Conservation (phyloP, 2,113 vertebrate species). For the Nycticryphes semicollaris region DNA sequence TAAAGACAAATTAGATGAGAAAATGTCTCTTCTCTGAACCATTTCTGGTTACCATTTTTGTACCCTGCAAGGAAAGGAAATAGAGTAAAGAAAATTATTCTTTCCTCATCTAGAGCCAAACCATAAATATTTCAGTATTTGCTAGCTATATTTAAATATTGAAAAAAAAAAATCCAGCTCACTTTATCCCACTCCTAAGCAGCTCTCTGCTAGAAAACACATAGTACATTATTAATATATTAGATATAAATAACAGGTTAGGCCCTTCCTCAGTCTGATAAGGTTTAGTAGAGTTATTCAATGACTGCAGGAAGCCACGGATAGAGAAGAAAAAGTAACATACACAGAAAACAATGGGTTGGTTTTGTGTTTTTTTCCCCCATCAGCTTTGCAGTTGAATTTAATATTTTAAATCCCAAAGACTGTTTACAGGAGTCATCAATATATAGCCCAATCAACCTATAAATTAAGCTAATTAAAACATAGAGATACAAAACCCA, state of each 20-base stretch:
- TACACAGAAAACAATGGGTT: background rate
- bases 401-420: background rate
- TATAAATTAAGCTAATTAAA: background rate
- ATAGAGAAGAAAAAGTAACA: background rate
- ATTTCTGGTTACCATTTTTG: conserved; percentile 2
- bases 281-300: background rate
- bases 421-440: background rate
- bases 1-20: background rate
- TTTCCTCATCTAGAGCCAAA: background rate
- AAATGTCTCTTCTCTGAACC: background rate
- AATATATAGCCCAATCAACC: background rate
- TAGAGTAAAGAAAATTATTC: background rate
- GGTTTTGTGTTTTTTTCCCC: background rate
- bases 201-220: background rate
- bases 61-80: conserved; percentile 14
- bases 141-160: conserved; percentile 10
- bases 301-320: background rate
- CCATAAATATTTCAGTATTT: conserved; percentile 31
- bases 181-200: background rate
- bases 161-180: background rate
- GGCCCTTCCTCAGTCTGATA: background rate
- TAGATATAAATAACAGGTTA: background rate
- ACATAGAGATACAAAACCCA: background rate
- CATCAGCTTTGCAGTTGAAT: background rate
- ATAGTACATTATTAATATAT: background rate